Percentiles rank a stretch among this genome's conserved stretches.
Evolutionary conservation across 1,140 invertebrate genomes (phyloP).

Genomic region (Theocolax elegans): DNA sequence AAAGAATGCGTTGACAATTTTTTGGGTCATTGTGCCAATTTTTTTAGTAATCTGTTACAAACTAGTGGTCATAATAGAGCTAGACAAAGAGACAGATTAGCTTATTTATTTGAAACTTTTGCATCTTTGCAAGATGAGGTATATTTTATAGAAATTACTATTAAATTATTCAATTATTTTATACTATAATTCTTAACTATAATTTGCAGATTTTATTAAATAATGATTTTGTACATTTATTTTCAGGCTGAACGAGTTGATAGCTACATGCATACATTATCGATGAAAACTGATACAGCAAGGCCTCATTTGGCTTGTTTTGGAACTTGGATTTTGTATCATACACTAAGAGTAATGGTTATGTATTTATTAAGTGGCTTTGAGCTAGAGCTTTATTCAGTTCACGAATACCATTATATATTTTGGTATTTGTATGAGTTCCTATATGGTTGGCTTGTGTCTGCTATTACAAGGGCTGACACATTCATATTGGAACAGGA

Average conservation of each 20-base stretch:
- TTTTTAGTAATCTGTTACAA: constrained; percentile 89
- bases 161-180: constrained; percentile 12
- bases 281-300: constrained; percentile 75
- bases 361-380: constrained; percentile 94
- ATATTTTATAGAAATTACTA: constrained; percentile 29
- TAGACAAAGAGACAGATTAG: constrained; percentile 92
- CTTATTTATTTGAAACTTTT: constrained; percentile 89
- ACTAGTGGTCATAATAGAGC: constrained; percentile 95
- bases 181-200: background rate
- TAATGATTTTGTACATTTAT: constrained; percentile 39
- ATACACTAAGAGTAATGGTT: constrained; percentile 95
- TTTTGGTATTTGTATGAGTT: constrained; percentile 98
- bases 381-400: constrained; percentile 93
- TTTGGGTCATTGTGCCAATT: constrained; percentile 85
- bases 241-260: constrained; percentile 90
- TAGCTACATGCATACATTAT: constrained; percentile 80
- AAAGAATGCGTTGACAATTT: constrained; percentile 91
- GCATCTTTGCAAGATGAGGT: constrained; percentile 94
- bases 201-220: constrained; percentile 22
- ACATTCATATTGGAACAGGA: constrained; percentile 85
- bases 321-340: constrained; percentile 95
- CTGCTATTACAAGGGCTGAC: constrained; percentile 89
- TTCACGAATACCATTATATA: constrained; percentile 97
- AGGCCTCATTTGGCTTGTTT: constrained; percentile 87
- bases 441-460: constrained; percentile 92